phyloP scores from a whole-genome alignment of 37 sponge, comb jelly and placozoan species.

The Dysidea cf. avara region DNA sequence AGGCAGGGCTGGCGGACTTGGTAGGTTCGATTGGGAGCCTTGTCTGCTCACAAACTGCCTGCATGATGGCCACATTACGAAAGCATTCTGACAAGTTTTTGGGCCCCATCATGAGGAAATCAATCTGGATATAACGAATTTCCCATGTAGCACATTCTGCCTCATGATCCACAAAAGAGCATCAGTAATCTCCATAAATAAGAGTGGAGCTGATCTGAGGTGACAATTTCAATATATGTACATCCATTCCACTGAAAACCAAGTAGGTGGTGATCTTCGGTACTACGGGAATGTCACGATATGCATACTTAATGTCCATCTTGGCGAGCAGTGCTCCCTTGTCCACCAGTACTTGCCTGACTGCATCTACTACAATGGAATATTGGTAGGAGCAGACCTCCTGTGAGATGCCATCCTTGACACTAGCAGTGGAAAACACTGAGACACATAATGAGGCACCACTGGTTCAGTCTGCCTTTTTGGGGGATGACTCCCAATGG shows the following conservation, averaged over 20 bases:
- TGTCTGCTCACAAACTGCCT: not conserved
- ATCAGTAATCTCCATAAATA: conserved; percentile 2
- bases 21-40: not conserved
- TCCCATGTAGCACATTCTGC: not conserved
- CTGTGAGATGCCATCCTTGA: conserved; percentile 15
- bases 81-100: not conserved
- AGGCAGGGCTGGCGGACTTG: conserved; percentile 8
- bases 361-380: no score
- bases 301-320: no score
- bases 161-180: conserved; percentile 6
- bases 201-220: conserved; percentile 12
- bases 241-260: no score
- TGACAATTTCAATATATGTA: not conserved
- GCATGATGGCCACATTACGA: not conserved
- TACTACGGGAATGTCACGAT: no score
- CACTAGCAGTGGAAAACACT: not conserved
- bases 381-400: no score
- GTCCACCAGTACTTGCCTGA: no score
- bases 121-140: conserved; percentile 13
- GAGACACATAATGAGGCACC: conserved; percentile 25
- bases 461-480: not conserved
- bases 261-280: no score
- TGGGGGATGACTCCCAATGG: conserved; percentile 10
- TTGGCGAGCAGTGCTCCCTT: no score
- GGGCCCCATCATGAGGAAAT: not conserved